Percentiles rank a stretch among this genome's conserved stretches.
phyloP scores from a whole-genome alignment of 2,113 vertebrate genomes.

The Chamaea fasciata region DNA sequence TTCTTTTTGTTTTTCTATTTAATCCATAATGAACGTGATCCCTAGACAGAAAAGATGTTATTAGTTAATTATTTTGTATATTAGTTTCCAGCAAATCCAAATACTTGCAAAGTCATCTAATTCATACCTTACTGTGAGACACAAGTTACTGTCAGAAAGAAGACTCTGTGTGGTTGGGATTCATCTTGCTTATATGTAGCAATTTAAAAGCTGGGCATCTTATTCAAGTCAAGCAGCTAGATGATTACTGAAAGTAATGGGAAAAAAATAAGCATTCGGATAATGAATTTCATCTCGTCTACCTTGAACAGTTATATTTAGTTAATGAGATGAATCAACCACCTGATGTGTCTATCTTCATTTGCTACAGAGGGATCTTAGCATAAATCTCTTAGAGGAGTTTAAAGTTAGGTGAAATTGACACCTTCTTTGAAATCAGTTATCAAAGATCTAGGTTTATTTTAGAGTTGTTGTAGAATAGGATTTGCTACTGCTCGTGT shows the following conservation, averaged over 20 bases:
- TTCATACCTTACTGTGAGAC: background rate
- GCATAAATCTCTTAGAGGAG: background rate
- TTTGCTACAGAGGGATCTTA: background rate
- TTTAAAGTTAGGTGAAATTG: background rate
- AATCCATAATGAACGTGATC: background rate
- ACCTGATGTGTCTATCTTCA: background rate
- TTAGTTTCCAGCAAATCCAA: background rate
- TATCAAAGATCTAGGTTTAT: background rate
- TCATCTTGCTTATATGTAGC: background rate
- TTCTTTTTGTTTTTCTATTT: background rate
- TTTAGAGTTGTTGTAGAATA: background rate
- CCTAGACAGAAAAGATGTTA: background rate
- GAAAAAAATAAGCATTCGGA: background rate
- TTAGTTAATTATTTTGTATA: background rate
- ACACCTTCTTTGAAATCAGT: background rate
- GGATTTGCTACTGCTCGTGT: background rate
- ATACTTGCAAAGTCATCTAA: background rate
- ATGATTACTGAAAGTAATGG: background rate
- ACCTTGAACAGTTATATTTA: background rate
- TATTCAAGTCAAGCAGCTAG: background rate
- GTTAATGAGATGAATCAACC: background rate
- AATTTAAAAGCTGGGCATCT: background rate
- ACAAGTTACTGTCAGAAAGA: background rate
- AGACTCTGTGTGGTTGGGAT: background rate
- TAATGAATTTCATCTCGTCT: background rate